Base-by-base conservation (phyloP, 37 sponge, comb jelly and placozoan species). In the Hexactinellida sp. region DNA sequence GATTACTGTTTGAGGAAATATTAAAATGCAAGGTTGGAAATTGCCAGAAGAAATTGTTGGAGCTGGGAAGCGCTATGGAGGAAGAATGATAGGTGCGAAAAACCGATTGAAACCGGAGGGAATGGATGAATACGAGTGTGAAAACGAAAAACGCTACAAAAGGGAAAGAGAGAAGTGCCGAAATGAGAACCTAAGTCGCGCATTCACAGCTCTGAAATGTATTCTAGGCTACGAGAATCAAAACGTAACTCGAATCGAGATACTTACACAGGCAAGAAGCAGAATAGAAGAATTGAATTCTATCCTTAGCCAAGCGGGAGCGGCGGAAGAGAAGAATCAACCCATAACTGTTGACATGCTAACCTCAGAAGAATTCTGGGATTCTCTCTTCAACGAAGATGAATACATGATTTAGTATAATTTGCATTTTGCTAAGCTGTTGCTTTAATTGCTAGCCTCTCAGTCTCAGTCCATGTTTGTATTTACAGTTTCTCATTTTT, bases 21-120 rank as follows among this genome's bases (percentile, higher is more conserved):
- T n/a, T n/a, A 47, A 47, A 63, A 63, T 63, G 76, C 19, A 63
- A 63, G 76, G 13, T 63, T 63, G 76, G 76, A 63, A 63, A 28
- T n/a, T 63, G 13, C 76, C 76, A 63, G 76, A 63, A 63, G 34
- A 63, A 32, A 28, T 63, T 25, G 76, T 63, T 23, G 76, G 76
- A 32, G 76, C 76, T 63, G 76, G 76, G 5, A 63, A 63, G 76
- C 76, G 76, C 13, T 63, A 25, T 28, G 76, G 76, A 10, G 76
- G 76, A 7, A 23, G 76, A n/a, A 63, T 63, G 76, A 63, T 21
- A 63, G 76, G 76, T 63, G 76, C 76, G 3, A 63, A 63, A 63
- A 63, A 63, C 76, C 76, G 76, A 10, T 16, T 13, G 47, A 63
- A 28, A 28, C 76, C 1, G 5, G 76, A 63, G 30, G 76, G 5